Base-by-base conservation (phyloP, 2,797 vertebrate genomes). In the Sphaeramia orbicularis region DNA sequence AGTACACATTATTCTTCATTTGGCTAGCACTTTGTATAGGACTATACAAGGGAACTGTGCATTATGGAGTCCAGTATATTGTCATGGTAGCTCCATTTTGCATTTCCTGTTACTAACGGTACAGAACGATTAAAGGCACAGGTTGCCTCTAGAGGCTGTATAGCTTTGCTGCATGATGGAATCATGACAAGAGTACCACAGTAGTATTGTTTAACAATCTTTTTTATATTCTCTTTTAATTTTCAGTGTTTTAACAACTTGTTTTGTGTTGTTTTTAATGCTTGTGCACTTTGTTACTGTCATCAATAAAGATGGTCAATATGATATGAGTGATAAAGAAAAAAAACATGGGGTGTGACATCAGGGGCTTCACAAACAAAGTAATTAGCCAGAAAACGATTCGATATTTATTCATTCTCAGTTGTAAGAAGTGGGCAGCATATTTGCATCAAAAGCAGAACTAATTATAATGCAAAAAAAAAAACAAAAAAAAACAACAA, bases 61-160 rank as follows among this genome's bases (percentile, higher is more conserved):
- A 76, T 86, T 73, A 71, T 74, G 81, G 87, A 91, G 87, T 84
- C 82, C 80, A 81, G 76, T 87, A 78, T 76, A 75, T 78, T 87
- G 74, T 85, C 43, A 52, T 78, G 82, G 80, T 70, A 85, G 69
- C 81, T 88, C 0, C 2, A 81, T 79, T 76, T 85, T 90, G 70
- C 72, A 86, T 14, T 86, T 80, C 74, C 83, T 68, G 90, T 91
- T 62, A 86, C 54, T 90, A 81, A 74, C 83, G 85, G 89, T 93
- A 91, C 72, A 89, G 91, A 89, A 89, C 91, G 89, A 93, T 89
- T 81, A 90, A 93, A 83, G 96, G 96, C 96, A 98, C 95, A 86
- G 96, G 96, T 92, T 96, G 96, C 96, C 96, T 93, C 50, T 43
- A 60, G 76, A 92, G 91, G 91, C 87, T 92, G 88, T 94, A 93